Evolutionary conservation across 2,113 vertebrate genomes (phyloP).

Genomic region (Eurypyga helias): DNA sequence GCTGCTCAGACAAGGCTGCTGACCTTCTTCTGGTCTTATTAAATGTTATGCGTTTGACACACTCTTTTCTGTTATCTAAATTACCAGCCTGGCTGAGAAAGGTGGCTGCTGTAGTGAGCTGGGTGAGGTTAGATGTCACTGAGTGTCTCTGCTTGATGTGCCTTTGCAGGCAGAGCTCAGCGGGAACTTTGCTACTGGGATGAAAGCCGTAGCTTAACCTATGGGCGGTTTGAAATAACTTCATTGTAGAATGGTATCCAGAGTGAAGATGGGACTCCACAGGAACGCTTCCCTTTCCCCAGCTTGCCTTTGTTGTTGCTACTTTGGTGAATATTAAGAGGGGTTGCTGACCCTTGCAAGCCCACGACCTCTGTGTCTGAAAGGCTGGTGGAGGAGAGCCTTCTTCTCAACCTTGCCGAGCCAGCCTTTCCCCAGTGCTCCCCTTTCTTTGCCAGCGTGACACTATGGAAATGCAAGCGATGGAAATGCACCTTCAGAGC

Average conservation of each 20-base stretch:
- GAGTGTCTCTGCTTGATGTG: conserved; percentile 47
- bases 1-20: not conserved
- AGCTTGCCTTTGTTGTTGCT: conserved; percentile 62
- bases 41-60: not conserved
- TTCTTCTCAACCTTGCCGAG: not conserved
- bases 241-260: conserved; percentile 63
- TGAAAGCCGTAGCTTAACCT: conserved; percentile 62
- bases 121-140: conserved; percentile 63
- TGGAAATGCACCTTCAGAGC: conserved; percentile 47
- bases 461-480: conserved; percentile 25
- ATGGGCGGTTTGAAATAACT: conserved; percentile 50
- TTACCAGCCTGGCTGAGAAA: conserved; percentile 34
- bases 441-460: conserved; percentile 28
- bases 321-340: conserved; percentile 66
- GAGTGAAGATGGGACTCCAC: conserved; percentile 66
- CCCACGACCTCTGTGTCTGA: conserved; percentile 52
- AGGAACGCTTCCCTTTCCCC: conserved; percentile 69
- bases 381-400: conserved; percentile 51
- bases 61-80: not conserved
- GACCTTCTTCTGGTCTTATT: conserved; percentile 30
- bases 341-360: conserved; percentile 67
- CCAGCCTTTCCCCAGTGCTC: not conserved
- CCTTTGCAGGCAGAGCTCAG: conserved; percentile 61
- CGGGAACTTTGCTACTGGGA: conserved; percentile 26
- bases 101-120: conserved; percentile 29